Conservation (phyloP, 2,113 vertebrate genomes). For the Chitala chitala region DNA sequence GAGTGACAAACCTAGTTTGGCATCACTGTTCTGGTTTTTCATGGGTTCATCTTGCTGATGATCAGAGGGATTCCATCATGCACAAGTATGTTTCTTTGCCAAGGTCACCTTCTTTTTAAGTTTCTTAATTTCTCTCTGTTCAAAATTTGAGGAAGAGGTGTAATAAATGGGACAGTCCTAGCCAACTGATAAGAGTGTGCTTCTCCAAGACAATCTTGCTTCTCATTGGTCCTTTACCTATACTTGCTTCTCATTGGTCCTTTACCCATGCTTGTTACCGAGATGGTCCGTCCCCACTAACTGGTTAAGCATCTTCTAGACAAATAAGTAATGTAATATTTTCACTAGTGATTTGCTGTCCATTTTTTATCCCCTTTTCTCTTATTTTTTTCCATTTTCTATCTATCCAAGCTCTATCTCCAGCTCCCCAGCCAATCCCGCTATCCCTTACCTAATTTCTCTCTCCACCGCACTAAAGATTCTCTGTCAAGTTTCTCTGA, state of each 20-base stretch:
- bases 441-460: conserved; percentile 42
- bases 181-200: not conserved
- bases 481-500: conserved; percentile 52
- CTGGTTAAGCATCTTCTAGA: too few relatives aligned
- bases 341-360: not conserved
- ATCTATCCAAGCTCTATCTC: not conserved
- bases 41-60: too few relatives aligned
- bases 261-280: too few relatives aligned
- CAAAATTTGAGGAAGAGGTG: too few relatives aligned
- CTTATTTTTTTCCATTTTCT: not conserved
- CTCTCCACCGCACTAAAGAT: conserved; percentile 55
- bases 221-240: not conserved
- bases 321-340: not conserved
- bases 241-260: too few relatives aligned
- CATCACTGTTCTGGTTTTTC: too few relatives aligned
- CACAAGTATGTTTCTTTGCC: too few relatives aligned
- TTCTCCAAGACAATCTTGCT: not conserved
- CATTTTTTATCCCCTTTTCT: conserved; percentile 47
- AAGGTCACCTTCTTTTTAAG: too few relatives aligned
- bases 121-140: too few relatives aligned
- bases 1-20: too few relatives aligned
- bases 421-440: conserved; percentile 29
- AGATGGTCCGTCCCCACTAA: not conserved
- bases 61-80: too few relatives aligned
- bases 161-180: not conserved